Evolutionary conservation across 2,888 invertebrate genomes (phyloP).

Genomic region (Eulithis prunata): DNA sequence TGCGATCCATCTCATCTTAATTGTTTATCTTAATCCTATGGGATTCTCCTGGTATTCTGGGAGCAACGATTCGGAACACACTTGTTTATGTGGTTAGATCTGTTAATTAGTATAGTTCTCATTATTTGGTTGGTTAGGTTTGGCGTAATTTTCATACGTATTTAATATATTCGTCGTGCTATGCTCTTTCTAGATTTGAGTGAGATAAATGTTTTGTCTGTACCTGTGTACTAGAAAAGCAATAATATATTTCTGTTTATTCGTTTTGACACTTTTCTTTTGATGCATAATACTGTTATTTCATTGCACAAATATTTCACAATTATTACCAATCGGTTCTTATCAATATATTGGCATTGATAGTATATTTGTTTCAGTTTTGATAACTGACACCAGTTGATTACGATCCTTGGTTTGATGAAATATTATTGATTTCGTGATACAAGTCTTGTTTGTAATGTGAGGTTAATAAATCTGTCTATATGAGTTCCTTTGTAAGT

Average conservation of each 20-base stretch:
- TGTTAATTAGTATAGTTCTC: not conserved
- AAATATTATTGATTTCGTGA: slow-evolving; percentile 44
- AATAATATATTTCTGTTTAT: not conserved
- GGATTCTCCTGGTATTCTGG: slow-evolving; percentile 18
- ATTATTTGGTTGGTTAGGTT: too few species aligned
- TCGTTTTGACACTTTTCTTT: slow-evolving; percentile 1
- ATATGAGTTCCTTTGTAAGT: slow-evolving; percentile 62
- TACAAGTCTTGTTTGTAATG: slow-evolving; percentile 29
- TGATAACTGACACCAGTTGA: slow-evolving; percentile 53
- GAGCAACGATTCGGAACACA: slow-evolving; percentile 14
- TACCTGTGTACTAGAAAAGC: too few species aligned
- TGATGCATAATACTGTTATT: not conserved
- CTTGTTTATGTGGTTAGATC: slow-evolving; percentile 8
- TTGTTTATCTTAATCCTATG: slow-evolving; percentile 43
- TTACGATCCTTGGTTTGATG: slow-evolving; percentile 49
- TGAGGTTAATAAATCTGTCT: slow-evolving; percentile 28
- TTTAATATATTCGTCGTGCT: too few species aligned
- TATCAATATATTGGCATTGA: slow-evolving; percentile 53
- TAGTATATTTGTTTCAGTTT: slow-evolving; percentile 45
- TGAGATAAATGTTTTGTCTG: too few species aligned
- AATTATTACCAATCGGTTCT: slow-evolving; percentile 47
- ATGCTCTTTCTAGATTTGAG: too few species aligned
- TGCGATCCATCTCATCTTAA: slow-evolving; percentile 59
- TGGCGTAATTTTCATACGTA: too few species aligned
- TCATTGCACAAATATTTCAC: slow-evolving; percentile 15